phyloP scores from a whole-genome alignment of 2,113 vertebrate species.

The Piprites chloris region DNA sequence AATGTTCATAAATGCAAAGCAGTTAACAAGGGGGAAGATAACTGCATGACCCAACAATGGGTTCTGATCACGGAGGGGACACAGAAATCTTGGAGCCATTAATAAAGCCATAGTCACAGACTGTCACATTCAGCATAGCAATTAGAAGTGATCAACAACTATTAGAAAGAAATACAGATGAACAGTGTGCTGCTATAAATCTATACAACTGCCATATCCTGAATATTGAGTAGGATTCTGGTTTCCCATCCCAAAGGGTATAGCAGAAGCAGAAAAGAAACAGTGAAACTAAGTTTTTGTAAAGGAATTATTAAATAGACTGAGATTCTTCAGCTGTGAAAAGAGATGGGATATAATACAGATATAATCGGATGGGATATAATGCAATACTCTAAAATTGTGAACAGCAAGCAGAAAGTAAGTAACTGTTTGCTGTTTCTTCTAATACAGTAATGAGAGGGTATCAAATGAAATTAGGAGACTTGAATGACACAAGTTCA shows the following conservation, averaged over 20 bases:
- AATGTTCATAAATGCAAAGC: background rate
- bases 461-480: constrained; percentile 16
- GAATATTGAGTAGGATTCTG: background rate
- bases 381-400: too few relatives aligned
- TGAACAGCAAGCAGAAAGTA: constrained; percentile 8
- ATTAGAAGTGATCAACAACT: background rate
- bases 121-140: background rate
- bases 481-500: constrained; percentile 42
- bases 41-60: background rate
- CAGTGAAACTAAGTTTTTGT: constrained; percentile 5
- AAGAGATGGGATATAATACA: background rate
- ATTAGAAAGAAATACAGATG: background rate
- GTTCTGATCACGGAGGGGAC: background rate
- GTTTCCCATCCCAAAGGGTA: background rate
- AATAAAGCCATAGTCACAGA: background rate
- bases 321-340: constrained; percentile 10
- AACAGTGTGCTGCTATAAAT: background rate
- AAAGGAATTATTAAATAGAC: constrained; percentile 23
- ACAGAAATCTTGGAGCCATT: background rate
- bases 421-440: constrained; percentile 6
- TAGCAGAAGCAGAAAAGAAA: background rate
- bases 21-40: background rate
- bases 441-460: background rate
- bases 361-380: too few relatives aligned
- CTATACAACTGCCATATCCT: background rate